A percentile compares a stretch with the other conserved stretches of the same genome.
These are phyloP conservation scores for Tyrannus savana DNA, from an alignment of 2,113 vertebrate genomes.

Conservation along the genomic window DNA sequence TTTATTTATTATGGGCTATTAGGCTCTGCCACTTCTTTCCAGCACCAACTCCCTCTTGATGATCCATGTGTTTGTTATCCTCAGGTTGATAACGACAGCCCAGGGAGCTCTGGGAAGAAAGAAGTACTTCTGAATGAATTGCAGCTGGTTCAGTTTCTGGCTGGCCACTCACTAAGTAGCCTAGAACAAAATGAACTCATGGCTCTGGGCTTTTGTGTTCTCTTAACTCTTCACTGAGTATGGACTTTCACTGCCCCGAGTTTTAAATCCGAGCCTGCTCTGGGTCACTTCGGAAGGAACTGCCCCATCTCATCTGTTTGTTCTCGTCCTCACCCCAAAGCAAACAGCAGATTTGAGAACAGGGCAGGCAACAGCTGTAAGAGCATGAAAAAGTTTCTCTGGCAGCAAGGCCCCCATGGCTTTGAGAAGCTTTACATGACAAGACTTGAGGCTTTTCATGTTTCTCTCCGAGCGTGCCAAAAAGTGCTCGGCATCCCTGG, in stretches of 20 bases:
- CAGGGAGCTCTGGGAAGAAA: neutral
- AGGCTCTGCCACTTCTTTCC: neutral
- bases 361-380: neutral
- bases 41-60: neutral
- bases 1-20: constrained; percentile 26
- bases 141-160: neutral
- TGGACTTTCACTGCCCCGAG: neutral
- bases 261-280: neutral
- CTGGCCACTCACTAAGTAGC: neutral
- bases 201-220: neutral
- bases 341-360: neutral
- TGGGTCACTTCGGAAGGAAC: neutral
- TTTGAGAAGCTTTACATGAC: constrained; percentile 38
- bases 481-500: neutral
- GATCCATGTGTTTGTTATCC: neutral
- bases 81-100: neutral
- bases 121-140: neutral
- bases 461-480: constrained; percentile 20
- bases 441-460: constrained; percentile 12
- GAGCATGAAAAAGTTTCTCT: neutral
- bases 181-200: constrained; percentile 26
- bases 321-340: neutral
- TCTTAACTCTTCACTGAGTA: neutral
- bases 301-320: neutral
- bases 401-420: neutral